Base-by-base conservation (phyloP, 2,888 invertebrate genomes). In the Neria commutata region DNA sequence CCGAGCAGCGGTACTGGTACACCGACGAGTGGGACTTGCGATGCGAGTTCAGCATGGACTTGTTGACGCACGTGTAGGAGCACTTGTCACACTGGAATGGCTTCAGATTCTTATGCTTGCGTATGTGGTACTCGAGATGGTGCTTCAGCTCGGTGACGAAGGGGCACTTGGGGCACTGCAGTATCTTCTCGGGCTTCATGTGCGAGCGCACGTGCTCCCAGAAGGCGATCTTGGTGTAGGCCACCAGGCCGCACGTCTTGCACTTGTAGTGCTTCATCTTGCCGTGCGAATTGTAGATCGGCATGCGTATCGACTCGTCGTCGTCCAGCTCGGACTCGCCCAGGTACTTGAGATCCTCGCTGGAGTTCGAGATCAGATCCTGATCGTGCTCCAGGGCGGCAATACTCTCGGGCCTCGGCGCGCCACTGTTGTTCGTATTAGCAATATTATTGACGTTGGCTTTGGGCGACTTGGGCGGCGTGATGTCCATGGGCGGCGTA, bases 61-160 rank as follows among this genome's bases (percentile, higher is more conserved):
- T 96, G 83, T 96, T 98, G n/a, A 97, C 96, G 78, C 97, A 98
- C 0, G 89, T 87, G 75, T 95, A 95, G 17, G 87, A 85, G 79
- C 98, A 98, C 75, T 94, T 89, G 63, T 87, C 86, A 81, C 98
- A 98, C 78, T 92, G 92, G 84, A 93, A 98, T 1, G 98, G 98
- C 78, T 99, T 99, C 1, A 92, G 91, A 37, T 96, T 95, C 71
- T 90, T 87, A 81, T 99, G 99, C 79, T 98, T 98, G 45, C 95
- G 86, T 78, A 97, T 86, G 79, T 98, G 99, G 75, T 98, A 99
- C 78, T 98, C 98, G 60, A 98, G 83, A 71, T 99, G 99, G 78
- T 99, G 99, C 76, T 99, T 99, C 84, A 95, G 95, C 79, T 98
- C 98, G 0, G 99, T 99, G 3, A 98, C 96, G 75, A 99, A 99